These are phyloP conservation scores for Anniella stebbinsi DNA, from an alignment of 2,797 vertebrate genomes.

Conservation along the genomic window DNA sequence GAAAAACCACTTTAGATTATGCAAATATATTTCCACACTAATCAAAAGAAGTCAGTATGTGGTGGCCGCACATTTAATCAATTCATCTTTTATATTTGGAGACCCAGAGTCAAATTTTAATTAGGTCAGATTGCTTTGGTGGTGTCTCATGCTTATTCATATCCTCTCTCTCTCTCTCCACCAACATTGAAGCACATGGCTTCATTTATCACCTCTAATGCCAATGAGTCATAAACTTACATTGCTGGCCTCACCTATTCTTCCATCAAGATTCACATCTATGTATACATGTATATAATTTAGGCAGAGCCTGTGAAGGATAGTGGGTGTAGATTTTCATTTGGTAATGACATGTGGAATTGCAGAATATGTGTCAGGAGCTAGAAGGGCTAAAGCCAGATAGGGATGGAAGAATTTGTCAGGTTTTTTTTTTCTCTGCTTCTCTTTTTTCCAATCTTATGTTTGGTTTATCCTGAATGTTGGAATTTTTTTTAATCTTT, in stretches of 20 bases:
- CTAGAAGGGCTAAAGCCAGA: neutral
- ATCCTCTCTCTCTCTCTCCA: neutral
- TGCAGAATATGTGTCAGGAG: neutral
- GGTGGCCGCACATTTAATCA: neutral
- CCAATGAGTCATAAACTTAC: constrained; percentile 12
- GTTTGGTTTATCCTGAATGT: no score
- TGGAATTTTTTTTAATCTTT: no score
- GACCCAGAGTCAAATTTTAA: constrained; percentile 33
- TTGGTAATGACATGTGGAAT: neutral
- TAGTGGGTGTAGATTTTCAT: neutral
- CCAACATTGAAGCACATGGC: neutral
- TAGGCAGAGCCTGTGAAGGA: neutral
- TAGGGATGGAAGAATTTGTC: no score
- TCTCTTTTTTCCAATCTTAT: no score
- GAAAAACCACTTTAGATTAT: neutral
- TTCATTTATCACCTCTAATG: constrained; percentile 17
- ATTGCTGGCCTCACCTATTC: neutral
- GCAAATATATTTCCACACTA: constrained; percentile 16
- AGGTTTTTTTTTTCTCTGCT: no score
- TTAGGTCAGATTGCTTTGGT: constrained; percentile 23
- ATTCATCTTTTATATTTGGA: constrained; percentile 18
- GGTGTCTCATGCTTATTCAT: constrained; percentile 11
- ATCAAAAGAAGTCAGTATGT: constrained; percentile 8
- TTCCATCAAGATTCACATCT: neutral
- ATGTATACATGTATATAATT: neutral